Base-by-base conservation (phyloP, 2,888 invertebrate species). In the Dicyrtomina minuta region DNA sequence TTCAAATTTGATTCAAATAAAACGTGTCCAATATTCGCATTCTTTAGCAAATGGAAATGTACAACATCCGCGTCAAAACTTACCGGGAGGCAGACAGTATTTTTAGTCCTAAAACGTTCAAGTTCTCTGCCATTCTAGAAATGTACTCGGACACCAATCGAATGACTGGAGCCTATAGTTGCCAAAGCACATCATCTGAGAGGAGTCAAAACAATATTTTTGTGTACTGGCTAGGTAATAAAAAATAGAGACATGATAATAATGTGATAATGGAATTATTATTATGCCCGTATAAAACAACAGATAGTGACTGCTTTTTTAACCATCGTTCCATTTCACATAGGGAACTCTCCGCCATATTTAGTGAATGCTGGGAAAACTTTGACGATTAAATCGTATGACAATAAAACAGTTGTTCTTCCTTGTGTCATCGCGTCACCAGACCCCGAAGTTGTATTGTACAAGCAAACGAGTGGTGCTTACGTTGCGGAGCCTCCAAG, bases 351-450 rank as follows among this genome's bases (percentile, higher is more conserved):
- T 10, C 70, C 70, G 24, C 70, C 75, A 20, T 73, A 74, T n/a
- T 58, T 78, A 17, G 67, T 75, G 26, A 66, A 73, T 17, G 71
- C 73, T 39, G 78, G 77, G 24, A 70, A 71, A 66, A 72, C 72
- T 1, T 53, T 75, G 4, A 74, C 74, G n/a, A 72, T 72, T 6
- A 70, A 67, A 33, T 67, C 76, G 6, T 69, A 72, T 44, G 72
- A 74, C 49, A 64, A 72, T 17, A 55, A 64, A 44, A 72, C 71
- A 1, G 66, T 72, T 27, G 67, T 76, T 4, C 66, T 78, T 0
- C 77, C 77, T 12, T 78, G 77, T 51, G 58, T 72, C n/a, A 74
- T 78, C 13, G 33, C 75, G 1, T 67, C 72, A 20, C 75, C 77
- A 0, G 72, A 70, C 26, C 68, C 66, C 1, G 64, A 60, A 24